Evolutionary conservation across 2,888 invertebrate genomes (phyloP).

Genomic region (Lottia gigantea): DNA sequence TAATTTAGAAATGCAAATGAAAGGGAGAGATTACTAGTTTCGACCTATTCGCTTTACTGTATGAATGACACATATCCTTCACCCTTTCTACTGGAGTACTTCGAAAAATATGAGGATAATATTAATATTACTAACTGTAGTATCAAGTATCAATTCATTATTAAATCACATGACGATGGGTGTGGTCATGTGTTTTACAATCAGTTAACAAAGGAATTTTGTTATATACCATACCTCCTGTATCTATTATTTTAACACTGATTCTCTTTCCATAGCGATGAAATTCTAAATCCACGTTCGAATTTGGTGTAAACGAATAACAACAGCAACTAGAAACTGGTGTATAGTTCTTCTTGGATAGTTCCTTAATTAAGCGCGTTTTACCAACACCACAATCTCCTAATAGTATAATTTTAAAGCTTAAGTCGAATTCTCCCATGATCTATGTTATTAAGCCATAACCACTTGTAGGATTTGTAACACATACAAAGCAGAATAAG

Average conservation of each 20-base stretch:
- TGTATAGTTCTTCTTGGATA: not conserved
- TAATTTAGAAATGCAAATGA: too few relatives aligned
- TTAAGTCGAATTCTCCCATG: not conserved
- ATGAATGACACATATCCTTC: too few relatives aligned
- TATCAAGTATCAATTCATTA: too few relatives aligned
- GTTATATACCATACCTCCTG: not conserved
- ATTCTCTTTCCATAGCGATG: not conserved
- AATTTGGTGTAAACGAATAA: slow-evolving; percentile 3
- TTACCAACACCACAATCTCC: slow-evolving; percentile 6
- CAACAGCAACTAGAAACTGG: not conserved
- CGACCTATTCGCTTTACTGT: too few relatives aligned
- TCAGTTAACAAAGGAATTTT: too few relatives aligned
- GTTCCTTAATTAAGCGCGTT: not conserved
- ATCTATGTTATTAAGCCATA: not conserved
- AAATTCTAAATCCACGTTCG: not conserved
- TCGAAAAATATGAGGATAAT: too few relatives aligned
- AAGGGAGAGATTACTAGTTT: too few relatives aligned
- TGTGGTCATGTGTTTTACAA: too few relatives aligned
- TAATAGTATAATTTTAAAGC: not conserved
- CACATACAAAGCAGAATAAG: too few relatives aligned
- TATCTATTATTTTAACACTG: not conserved
- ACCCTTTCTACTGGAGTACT: too few relatives aligned
- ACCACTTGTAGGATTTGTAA: not conserved
- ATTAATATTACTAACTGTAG: too few relatives aligned
- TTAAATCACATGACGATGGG: too few relatives aligned